Conservation (phyloP, 2,113 vertebrate genomes). For the Rhinopomastus cyanomelas region DNA sequence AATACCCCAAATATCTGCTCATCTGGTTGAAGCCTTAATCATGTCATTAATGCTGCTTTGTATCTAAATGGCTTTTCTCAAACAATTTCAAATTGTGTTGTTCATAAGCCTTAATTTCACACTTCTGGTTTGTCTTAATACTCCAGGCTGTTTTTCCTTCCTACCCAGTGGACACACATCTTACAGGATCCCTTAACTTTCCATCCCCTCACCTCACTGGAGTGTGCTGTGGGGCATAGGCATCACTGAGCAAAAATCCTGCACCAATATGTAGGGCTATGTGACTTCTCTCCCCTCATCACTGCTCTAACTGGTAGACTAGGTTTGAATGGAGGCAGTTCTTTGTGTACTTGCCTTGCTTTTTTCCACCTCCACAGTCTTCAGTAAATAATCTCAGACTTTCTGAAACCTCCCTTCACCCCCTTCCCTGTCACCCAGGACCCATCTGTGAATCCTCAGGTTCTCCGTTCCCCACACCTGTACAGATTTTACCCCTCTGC, state of each 20-base stretch:
- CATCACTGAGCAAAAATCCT: neutral
- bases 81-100: neutral
- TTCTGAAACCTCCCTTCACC: neutral
- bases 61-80: too few relatives aligned
- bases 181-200: neutral
- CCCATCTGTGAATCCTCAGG: neutral
- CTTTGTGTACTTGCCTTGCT: neutral
- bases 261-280: fast-evolving
- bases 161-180: neutral
- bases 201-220: fast-evolving
- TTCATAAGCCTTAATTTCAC: neutral
- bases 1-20: neutral
- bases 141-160: neutral
- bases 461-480: neutral
- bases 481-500: neutral
- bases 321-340: neutral
- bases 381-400: neutral
- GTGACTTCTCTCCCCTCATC: neutral
- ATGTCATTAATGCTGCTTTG: neutral
- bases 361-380: neutral
- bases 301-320: neutral
- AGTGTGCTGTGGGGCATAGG: neutral
- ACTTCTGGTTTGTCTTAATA: neutral
- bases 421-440: neutral
- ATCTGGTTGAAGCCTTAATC: neutral